A percentile compares a stretch with the other conserved stretches of the same genome.
Evolutionary conservation across 2,113 vertebrate genomes (phyloP).

Genomic region (Deroptyus accipitrinus): DNA sequence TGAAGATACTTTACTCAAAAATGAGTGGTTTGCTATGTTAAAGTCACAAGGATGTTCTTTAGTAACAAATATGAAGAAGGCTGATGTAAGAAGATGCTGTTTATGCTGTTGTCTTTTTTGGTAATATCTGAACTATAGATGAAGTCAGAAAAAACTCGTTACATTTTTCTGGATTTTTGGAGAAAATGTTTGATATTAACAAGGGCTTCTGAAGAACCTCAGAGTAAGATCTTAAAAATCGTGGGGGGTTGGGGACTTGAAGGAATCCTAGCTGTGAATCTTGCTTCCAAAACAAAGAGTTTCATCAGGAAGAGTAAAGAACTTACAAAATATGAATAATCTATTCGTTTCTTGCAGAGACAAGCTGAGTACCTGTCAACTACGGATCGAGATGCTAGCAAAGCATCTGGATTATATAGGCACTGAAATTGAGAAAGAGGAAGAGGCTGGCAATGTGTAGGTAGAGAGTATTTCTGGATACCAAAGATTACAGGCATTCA

Average conservation of each 20-base stretch:
- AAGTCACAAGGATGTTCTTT: neutral
- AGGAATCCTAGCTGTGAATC: neutral
- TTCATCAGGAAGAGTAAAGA: neutral
- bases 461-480: conserved; percentile 29
- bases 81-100: neutral
- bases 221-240: neutral
- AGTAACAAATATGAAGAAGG: neutral
- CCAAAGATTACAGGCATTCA: neutral
- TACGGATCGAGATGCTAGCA: conserved; percentile 66
- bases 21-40: neutral
- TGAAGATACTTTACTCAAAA: neutral
- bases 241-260: too few relatives aligned
- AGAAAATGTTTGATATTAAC: neutral
- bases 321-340: accelerated
- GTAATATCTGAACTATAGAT: neutral
- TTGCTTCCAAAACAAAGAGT: neutral
- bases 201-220: neutral
- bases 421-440: conserved; percentile 67
- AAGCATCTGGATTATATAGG: conserved; percentile 74
- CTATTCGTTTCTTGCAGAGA: conserved; percentile 54
- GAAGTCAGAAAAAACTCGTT: neutral
- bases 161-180: neutral
- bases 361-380: conserved; percentile 73
- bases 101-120: neutral
- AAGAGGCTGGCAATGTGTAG: conserved; percentile 77